phyloP scores from a whole-genome alignment of 2,113 vertebrate species.

The Megaleporinus macrocephalus region DNA sequence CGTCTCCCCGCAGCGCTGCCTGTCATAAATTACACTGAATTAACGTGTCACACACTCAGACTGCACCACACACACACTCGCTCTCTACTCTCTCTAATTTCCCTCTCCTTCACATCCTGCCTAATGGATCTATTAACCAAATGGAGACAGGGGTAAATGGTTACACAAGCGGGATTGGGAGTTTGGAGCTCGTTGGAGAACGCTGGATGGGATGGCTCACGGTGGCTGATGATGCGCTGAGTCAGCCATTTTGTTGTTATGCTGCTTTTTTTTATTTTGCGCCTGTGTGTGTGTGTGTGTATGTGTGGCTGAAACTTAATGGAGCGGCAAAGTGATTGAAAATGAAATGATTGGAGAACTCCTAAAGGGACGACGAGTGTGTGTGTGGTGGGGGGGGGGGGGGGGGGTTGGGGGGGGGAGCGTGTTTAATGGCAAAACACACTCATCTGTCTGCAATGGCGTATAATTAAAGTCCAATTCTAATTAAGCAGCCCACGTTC shows the following conservation, averaged over 20 bases:
- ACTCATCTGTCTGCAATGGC: constrained; percentile 36
- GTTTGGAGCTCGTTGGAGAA: constrained; percentile 3
- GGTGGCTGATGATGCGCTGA: constrained; percentile 24
- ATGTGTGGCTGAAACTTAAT: constrained; percentile 33
- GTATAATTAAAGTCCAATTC: constrained; percentile 27
- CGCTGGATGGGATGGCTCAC: neutral
- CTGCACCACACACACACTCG: constrained; percentile 2
- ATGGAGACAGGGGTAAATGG: constrained; percentile 55
- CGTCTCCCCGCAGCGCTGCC: constrained; percentile 59
- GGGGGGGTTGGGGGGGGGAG: neutral
- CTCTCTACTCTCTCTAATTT: constrained; percentile 7
- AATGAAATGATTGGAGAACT: constrained; percentile 45
- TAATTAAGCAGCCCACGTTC: constrained; percentile 29
- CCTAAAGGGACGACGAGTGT: constrained; percentile 34
- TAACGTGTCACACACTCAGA: constrained; percentile 71
- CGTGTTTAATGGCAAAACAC: constrained; percentile 36
- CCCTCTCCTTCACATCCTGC: constrained; percentile 61
- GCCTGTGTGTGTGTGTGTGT: neutral
- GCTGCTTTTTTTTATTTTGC: neutral
- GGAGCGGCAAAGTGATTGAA: constrained; percentile 40
- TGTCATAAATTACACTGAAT: constrained; percentile 78
- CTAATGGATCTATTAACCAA: constrained; percentile 80
- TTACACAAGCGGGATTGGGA: constrained; percentile 23
- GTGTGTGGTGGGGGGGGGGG: too few species aligned
- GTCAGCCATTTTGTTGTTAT: constrained; percentile 30